Percentiles rank a stretch among this genome's conserved stretches.
These are phyloP conservation scores for Monopterus albus DNA, from an alignment of 2,113 vertebrate genomes.

Conservation along the genomic window DNA sequence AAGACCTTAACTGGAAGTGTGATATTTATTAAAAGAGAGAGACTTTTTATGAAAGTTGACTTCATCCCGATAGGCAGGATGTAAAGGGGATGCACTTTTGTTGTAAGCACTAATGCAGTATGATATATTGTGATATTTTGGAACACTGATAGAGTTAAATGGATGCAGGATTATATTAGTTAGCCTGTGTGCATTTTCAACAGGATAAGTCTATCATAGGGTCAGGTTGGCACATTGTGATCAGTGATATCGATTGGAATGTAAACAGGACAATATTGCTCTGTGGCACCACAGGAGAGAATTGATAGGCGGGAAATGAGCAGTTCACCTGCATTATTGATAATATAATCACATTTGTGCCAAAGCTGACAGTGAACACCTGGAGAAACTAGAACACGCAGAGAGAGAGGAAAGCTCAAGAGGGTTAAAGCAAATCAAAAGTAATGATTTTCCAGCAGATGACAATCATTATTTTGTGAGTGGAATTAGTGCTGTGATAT, in stretches of 20 bases:
- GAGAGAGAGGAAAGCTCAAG: neutral
- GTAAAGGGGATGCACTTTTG: neutral
- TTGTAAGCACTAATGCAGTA: neutral
- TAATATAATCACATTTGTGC: constrained; percentile 15
- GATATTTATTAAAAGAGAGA: constrained; percentile 15
- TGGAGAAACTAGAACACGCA: neutral
- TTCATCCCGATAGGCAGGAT: neutral
- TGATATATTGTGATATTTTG: neutral
- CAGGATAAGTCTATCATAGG: constrained; percentile 3
- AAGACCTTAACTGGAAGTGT: neutral
- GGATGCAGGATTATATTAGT: neutral
- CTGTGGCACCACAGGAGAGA: constrained; percentile 4
- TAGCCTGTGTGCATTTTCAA: neutral
- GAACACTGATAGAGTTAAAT: neutral
- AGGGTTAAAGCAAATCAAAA: constrained; percentile 7
- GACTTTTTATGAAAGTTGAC: neutral
- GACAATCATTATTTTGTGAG: constrained; percentile 9
- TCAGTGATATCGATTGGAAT: constrained; percentile 11
- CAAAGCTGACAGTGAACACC: constrained; percentile 28
- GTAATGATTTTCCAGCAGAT: constrained; percentile 1
- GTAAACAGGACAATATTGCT: constrained; percentile 36
- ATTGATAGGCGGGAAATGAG: constrained; percentile 34
- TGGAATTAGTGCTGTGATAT: neutral
- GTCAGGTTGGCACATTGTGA: constrained; percentile 8
- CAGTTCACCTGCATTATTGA: constrained; percentile 35